Evolutionary conservation across 1,140 invertebrate genomes (phyloP).

Genomic region (Lucilia sericata): DNA sequence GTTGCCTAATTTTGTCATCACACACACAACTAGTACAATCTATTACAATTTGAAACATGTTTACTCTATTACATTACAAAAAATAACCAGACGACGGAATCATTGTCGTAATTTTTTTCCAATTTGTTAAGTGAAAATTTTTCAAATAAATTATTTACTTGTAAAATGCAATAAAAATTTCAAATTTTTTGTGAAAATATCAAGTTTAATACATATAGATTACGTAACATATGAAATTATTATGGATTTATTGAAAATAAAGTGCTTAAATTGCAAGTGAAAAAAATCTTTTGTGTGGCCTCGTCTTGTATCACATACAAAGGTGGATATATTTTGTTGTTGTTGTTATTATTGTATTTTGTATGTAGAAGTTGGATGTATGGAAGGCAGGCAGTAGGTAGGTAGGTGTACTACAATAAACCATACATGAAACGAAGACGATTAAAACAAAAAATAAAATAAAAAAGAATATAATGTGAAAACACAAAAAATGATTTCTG

Average conservation of each 20-base stretch:
- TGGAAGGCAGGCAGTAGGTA: slow-evolving; percentile 10
- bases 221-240: slow-evolving; percentile 12
- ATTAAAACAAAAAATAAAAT: slow-evolving; percentile 3
- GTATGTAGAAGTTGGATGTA: slow-evolving; percentile 15
- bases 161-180: slow-evolving; percentile 28
- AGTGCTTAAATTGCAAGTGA: slow-evolving; percentile 39
- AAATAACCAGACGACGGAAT: slow-evolving; percentile 46
- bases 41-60: slow-evolving; percentile 40
- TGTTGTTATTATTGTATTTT: slow-evolving; percentile 35
- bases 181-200: background rate
- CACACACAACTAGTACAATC: background rate
- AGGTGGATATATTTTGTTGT: slow-evolving; percentile 34
- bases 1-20: too few species aligned
- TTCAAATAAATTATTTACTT: slow-evolving; percentile 26
- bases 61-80: slow-evolving; percentile 46
- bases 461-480: slow-evolving; percentile 22
- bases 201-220: background rate
- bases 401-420: slow-evolving; percentile 40
- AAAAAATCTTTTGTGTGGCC: slow-evolving; percentile 46
- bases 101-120: slow-evolving; percentile 50
- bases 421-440: slow-evolving; percentile 26
- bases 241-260: slow-evolving; percentile 36
- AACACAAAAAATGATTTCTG: slow-evolving; percentile 15
- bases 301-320: slow-evolving; percentile 38
- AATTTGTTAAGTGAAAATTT: slow-evolving; percentile 40